These are phyloP conservation scores for Gila robusta DNA, from an alignment of 2,797 vertebrate genomes.

Conservation along the genomic window DNA sequence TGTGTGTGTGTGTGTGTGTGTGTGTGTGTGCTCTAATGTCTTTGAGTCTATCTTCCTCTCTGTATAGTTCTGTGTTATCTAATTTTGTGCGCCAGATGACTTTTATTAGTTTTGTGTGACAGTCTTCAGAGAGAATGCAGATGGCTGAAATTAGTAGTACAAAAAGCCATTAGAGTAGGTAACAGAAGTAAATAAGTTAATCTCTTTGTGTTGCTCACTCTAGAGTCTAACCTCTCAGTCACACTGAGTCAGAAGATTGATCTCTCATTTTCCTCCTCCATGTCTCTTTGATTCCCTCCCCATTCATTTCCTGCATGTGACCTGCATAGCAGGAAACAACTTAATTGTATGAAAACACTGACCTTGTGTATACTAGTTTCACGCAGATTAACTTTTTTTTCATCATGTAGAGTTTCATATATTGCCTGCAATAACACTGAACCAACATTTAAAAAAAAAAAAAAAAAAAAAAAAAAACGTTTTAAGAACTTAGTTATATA, in stretches of 20 bases:
- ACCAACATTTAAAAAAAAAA: neutral
- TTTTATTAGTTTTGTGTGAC: constrained; percentile 71
- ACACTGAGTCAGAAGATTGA: constrained; percentile 9
- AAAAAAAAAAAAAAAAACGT: too few relatives aligned
- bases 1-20: constrained; percentile 24
- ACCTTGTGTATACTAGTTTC: constrained; percentile 21
- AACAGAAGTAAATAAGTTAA: constrained; percentile 62
- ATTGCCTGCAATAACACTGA: neutral
- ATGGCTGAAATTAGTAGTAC: constrained; percentile 65
- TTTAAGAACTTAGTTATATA: neutral
- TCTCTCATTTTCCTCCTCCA: constrained; percentile 15
- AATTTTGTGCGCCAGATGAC: constrained; percentile 52
- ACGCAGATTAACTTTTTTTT: neutral
- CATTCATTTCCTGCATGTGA: constrained; percentile 34
- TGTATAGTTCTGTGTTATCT: constrained; percentile 45
- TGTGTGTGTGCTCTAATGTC: constrained; percentile 35
- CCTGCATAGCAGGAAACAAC: constrained; percentile 25
- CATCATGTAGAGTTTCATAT: constrained; percentile 19
- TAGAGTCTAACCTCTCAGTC: constrained; percentile 39
- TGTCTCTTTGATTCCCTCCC: constrained; percentile 31
- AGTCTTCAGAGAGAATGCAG: constrained; percentile 62
- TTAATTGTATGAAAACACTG: constrained; percentile 33
- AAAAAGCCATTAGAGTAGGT: constrained; percentile 57
- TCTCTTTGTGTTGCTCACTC: constrained; percentile 56
- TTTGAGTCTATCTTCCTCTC: constrained; percentile 27